phyloP scores from a whole-genome alignment of 2,797 vertebrate species.

The Todus mexicanus region DNA sequence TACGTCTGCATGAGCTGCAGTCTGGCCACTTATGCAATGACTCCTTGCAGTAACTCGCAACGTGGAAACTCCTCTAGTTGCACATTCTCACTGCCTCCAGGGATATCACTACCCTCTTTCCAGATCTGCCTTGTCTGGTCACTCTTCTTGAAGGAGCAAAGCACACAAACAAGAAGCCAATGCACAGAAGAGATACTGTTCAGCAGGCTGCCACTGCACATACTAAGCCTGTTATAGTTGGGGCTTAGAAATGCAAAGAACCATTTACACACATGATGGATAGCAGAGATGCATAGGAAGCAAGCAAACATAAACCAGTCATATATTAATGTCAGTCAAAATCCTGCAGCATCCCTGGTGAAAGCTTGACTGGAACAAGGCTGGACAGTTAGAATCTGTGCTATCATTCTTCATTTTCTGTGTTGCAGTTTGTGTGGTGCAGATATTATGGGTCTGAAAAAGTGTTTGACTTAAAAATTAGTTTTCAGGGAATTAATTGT shows the following conservation, averaged over 20 bases:
- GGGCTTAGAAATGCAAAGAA: background rate
- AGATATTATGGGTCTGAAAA: background rate
- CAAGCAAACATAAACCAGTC: background rate
- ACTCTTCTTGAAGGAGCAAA: background rate
- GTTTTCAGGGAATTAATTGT: background rate
- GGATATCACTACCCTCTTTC: background rate
- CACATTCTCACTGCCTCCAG: background rate
- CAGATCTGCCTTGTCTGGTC: background rate
- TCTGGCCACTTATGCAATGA: background rate
- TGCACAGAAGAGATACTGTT: background rate
- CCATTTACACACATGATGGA: background rate
- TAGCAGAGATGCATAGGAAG: rapidly evolving
- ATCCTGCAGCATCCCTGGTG: background rate
- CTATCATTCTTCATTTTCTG: background rate
- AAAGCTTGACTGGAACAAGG: background rate
- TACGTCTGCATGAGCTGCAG: background rate
- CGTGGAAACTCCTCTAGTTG: background rate
- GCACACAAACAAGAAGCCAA: background rate
- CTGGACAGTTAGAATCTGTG: background rate
- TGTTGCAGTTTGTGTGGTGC: background rate
- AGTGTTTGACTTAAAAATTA: background rate
- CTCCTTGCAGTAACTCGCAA: background rate
- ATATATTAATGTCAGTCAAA: background rate
- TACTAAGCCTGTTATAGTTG: background rate
- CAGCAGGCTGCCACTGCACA: background rate